Evolutionary conservation across 2,113 vertebrate species (phyloP).

Genomic region (Pardalotus punctatus): DNA sequence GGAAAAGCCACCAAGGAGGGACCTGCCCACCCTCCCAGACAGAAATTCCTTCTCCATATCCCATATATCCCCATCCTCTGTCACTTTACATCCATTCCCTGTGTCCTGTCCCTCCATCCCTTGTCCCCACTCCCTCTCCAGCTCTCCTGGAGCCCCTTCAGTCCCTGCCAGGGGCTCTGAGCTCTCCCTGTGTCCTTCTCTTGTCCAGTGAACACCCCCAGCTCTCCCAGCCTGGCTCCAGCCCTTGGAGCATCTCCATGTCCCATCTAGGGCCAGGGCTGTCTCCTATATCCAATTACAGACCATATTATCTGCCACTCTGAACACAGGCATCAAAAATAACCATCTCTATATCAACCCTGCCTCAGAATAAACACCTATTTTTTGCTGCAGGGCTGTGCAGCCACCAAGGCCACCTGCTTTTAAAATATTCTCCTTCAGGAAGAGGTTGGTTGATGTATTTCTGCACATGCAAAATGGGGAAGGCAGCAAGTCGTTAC

Average conservation of each 20-base stretch:
- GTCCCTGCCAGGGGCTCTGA: neutral
- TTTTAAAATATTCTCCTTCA: neutral
- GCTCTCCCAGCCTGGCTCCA: neutral
- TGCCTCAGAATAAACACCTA: neutral
- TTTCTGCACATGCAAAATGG: neutral
- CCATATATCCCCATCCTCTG: neutral
- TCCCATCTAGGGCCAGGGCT: neutral
- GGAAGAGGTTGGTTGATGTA: neutral
- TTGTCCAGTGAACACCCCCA: accelerated
- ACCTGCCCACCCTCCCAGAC: neutral
- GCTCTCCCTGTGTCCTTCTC: neutral
- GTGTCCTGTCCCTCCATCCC: neutral
- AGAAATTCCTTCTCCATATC: neutral
- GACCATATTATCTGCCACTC: neutral
- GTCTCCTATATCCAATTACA: neutral
- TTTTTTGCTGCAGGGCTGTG: neutral
- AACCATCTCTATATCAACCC: neutral
- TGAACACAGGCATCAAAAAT: neutral
- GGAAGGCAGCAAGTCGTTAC: neutral
- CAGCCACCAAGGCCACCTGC: neutral
- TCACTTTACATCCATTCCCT: neutral
- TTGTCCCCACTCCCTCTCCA: neutral
- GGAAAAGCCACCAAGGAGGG: neutral
- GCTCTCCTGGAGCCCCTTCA: neutral
- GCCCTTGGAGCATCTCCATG: neutral